Base-by-base conservation (phyloP, 2,113 vertebrate species). In the Burhinus oedicnemus region DNA sequence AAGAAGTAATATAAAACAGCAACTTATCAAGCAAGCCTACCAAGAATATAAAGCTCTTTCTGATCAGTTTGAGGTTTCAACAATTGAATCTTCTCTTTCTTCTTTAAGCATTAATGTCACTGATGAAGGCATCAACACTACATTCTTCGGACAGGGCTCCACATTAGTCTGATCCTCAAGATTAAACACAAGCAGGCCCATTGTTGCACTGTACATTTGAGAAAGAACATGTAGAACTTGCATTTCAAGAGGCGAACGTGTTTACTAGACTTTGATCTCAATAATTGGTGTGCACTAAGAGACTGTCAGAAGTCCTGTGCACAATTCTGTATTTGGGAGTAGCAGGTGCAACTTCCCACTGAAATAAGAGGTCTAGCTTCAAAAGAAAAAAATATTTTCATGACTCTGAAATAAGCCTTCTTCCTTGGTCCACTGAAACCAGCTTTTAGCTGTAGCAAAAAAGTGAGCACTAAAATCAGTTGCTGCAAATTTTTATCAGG, bases 271-370 rank as follows among this genome's bases (percentile, higher is more conserved):
- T 60, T 82, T 79, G 69, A 36, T n/a, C 57, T 78, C 1, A 3
- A 27, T 40, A 71, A 70, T 13, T 0, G 0, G 4, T 7, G 7
- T 17, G 16, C n/a, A 42, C 8, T 49, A 69, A 69, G 57, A 76
- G 22, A 47, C 10, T 6, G 6, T 11, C 23, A 61, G 26, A 88
- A 80, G 8, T 45, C 58, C 21, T 29, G 25, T 20, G 30, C 9
- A 23, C 11, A 42, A 2, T 36, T 81, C 38, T 66, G 12, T 38
- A 9, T 38, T 66, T 71, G 26, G 57, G 30, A 83, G 51, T 6
- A 83, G 68, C 40, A 74, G 62, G 20, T 66, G 7, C 12, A 82
- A 22, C 13, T 58, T 82, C 16, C 36, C 55, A 65, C 18, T 27
- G 42, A 91, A 84, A 55, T 68, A n/a, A 55, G 55, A 81, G 16